Percentiles rank a stretch among this genome's conserved stretches.
phyloP scores from a whole-genome alignment of 1,140 invertebrate species.

The Laodelphax striatellus region DNA sequence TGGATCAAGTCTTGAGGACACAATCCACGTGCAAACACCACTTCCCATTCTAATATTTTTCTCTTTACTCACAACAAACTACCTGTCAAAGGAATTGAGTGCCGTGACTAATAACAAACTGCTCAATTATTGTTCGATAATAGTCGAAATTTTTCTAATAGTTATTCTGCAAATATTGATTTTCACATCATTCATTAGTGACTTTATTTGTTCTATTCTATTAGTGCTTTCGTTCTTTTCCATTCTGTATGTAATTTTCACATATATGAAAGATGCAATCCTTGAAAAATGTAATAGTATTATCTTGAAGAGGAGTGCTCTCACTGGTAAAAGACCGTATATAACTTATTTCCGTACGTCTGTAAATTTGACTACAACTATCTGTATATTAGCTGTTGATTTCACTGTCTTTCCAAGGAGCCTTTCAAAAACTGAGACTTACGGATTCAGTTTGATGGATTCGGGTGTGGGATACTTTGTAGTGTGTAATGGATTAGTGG shows the following conservation, averaged over 20 bases:
- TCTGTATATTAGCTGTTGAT: conserved; percentile 88
- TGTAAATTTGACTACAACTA: conserved; percentile 59
- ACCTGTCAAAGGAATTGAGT: too few species aligned
- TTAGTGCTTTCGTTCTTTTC: not conserved
- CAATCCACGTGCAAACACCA: not conserved
- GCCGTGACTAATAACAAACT: too few species aligned
- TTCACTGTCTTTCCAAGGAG: conserved; percentile 73
- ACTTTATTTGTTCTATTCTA: not conserved
- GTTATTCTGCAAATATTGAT: not conserved
- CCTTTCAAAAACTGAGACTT: conserved; percentile 77
- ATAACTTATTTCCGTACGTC: conserved; percentile 55
- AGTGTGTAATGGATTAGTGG: conserved; percentile 61
- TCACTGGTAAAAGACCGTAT: conserved; percentile 33
- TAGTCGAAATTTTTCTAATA: not conserved
- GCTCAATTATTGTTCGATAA: not conserved
- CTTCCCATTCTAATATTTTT: not conserved
- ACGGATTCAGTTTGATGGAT: conserved; percentile 89
- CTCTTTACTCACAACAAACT: not conserved
- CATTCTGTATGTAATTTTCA: not conserved
- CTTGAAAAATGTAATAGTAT: not conserved
- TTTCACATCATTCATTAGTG: not conserved
- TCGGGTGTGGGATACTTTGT: conserved; percentile 84
- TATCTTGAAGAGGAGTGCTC: not conserved
- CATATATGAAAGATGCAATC: not conserved
- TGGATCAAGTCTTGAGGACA: not conserved